Conservation (phyloP, 2,113 vertebrate genomes). For the Phalacrocorax pelagicus region DNA sequence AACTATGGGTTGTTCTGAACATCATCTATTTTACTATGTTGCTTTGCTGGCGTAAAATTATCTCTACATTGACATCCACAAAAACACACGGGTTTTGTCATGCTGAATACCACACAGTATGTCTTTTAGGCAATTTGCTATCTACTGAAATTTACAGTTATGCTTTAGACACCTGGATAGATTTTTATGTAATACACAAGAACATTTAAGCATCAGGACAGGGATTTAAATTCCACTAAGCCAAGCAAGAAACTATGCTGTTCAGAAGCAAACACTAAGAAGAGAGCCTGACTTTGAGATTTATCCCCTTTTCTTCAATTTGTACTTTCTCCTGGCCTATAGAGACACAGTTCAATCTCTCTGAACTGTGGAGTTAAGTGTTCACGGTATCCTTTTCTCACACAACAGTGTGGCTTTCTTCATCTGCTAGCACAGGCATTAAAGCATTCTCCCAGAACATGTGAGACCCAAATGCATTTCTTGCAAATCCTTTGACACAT, state of each 20-base stretch:
- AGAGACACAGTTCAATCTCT: not conserved
- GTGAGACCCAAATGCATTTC: not conserved
- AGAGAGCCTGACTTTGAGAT: not conserved
- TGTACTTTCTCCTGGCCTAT: not conserved
- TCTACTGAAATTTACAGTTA: not conserved
- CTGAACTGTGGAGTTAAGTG: not conserved
- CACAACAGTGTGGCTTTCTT: not conserved
- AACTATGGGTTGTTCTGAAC: not conserved
- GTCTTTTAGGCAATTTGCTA: not conserved
- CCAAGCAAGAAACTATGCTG: not conserved
- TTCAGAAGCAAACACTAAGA: not conserved
- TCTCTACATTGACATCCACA: not conserved
- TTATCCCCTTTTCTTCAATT: not conserved
- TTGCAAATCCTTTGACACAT: not conserved
- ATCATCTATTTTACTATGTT: not conserved
- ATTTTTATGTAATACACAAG: not conserved
- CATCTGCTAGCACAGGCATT: not conserved
- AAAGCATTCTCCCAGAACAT: not conserved
- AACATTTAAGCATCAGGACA: not conserved
- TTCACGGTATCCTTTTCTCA: not conserved
- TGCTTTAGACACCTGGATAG: not conserved
- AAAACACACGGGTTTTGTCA: not conserved
- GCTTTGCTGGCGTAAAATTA: not conserved
- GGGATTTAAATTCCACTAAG: not conserved
- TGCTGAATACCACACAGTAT: not conserved